Conservation (phyloP, 2,113 vertebrate genomes). For the Kobus ellipsiprymnus region DNA sequence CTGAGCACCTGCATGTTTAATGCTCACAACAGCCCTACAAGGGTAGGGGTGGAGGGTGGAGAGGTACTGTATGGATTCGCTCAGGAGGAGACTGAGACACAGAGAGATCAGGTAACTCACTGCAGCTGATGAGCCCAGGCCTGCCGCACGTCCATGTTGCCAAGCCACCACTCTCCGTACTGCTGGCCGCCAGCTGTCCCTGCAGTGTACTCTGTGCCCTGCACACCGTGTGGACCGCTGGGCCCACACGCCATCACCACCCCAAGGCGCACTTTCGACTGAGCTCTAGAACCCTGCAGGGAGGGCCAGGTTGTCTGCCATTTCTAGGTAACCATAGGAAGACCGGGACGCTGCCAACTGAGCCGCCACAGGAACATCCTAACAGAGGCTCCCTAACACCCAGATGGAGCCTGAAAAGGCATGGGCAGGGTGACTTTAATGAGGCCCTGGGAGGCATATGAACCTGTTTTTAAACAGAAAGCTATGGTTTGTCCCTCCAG, state of each 20-base stretch:
- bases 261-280: background rate
- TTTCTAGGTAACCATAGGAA: background rate
- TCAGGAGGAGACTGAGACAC: background rate
- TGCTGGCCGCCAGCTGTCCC: background rate
- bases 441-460: background rate
- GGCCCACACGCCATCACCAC: background rate
- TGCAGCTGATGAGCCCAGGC: background rate
- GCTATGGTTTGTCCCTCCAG: background rate
- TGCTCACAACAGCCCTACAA: background rate
- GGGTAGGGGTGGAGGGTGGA: background rate
- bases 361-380: background rate
- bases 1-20: background rate
- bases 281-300: background rate
- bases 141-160: background rate
- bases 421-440: background rate
- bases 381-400: background rate
- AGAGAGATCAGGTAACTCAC: background rate
- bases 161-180: background rate
- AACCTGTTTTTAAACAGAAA: background rate
- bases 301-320: background rate
- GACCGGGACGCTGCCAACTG: background rate
- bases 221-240: rapidly evolving
- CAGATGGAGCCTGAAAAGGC: background rate
- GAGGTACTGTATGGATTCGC: background rate
- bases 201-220: background rate